Evolutionary conservation across 2,113 vertebrate genomes (phyloP).

Genomic region (Peromyscus californicus): DNA sequence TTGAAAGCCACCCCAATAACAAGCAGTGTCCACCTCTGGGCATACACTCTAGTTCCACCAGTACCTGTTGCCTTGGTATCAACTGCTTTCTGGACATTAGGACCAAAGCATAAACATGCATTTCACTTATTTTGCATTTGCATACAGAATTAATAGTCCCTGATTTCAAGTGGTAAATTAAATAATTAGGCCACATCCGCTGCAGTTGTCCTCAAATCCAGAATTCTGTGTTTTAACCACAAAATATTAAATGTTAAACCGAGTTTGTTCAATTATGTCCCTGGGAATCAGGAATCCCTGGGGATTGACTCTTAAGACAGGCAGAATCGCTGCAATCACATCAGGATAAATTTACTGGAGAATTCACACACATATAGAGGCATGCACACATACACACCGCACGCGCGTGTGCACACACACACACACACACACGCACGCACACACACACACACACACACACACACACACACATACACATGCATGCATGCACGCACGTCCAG

Average conservation of each 20-base stretch:
- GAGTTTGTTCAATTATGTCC: neutral
- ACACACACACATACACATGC: too few species aligned
- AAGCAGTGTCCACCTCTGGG: neutral
- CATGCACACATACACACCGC: too few species aligned
- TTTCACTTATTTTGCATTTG: slow-evolving; percentile 22
- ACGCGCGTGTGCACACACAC: too few species aligned
- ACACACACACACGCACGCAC: too few species aligned
- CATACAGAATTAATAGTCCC: slow-evolving; percentile 28
- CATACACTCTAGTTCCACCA: neutral
- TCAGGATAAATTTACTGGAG: neutral
- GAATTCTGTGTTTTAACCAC: slow-evolving; percentile 43
- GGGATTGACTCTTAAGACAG: neutral
- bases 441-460: neutral
- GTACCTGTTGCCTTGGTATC: neutral
- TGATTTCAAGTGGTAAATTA: slow-evolving; percentile 38
- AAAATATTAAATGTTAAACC: neutral
- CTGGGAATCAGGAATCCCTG: neutral
- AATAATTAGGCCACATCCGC: slow-evolving; percentile 22
- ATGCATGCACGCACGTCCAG: accelerated
- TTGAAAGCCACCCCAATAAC: neutral
- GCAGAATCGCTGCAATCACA: neutral
- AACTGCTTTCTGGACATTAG: neutral
- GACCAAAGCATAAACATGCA: neutral
- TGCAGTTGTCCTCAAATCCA: slow-evolving; percentile 25
- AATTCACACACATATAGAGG: neutral